Conservation (phyloP, 2,797 vertebrate genomes). For the Argentina silus region DNA sequence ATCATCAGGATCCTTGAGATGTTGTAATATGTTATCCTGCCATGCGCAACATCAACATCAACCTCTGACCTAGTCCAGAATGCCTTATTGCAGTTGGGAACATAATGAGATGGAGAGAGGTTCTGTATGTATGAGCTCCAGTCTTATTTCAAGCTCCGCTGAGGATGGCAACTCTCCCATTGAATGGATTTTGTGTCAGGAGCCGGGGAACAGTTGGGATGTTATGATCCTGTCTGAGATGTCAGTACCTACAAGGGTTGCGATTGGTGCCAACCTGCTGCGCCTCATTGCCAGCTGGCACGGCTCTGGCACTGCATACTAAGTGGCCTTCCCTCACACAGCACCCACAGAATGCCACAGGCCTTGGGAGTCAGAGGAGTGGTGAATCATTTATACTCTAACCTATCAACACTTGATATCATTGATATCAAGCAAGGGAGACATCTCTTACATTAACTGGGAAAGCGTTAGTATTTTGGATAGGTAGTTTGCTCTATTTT, state of each 20-base stretch:
- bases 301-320: constrained; percentile 43
- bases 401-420: constrained; percentile 43
- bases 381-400: constrained; percentile 61
- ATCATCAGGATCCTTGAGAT: not conserved
- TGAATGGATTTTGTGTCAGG: constrained; percentile 31
- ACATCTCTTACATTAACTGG: too few relatives aligned
- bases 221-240: constrained; percentile 63
- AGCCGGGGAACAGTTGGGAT: constrained; percentile 48
- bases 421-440: constrained; percentile 29
- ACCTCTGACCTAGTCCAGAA: not conserved
- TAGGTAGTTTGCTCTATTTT: too few relatives aligned
- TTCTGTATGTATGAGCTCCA: constrained; percentile 39
- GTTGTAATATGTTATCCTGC: not conserved
- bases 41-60: not conserved
- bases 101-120: constrained; percentile 64
- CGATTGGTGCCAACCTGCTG: constrained; percentile 56
- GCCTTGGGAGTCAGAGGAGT: constrained; percentile 51
- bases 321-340: constrained; percentile 50
- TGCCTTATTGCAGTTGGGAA: constrained; percentile 46
- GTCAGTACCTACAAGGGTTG: constrained; percentile 63
- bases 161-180: constrained; percentile 50
- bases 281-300: constrained; percentile 69
- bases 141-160: constrained; percentile 65
- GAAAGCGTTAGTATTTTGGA: too few relatives aligned
- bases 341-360: constrained; percentile 43